Percentiles rank a stretch among this genome's conserved stretches.
Conservation (phyloP, 2,797 vertebrate genomes). For the Phylloscopus collybita region DNA sequence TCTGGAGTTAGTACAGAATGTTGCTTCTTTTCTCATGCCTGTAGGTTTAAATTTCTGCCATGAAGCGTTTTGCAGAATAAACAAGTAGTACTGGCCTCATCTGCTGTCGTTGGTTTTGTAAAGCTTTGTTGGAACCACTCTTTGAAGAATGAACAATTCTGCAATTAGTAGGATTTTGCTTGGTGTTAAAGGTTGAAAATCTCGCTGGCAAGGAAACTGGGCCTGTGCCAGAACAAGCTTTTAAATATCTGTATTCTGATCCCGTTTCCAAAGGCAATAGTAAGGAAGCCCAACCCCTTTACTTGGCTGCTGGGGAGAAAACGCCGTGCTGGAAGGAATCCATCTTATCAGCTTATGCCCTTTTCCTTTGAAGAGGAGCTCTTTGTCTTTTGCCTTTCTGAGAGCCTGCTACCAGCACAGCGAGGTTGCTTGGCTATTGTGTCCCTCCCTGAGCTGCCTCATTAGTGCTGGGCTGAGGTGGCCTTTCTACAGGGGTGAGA, state of each 20-base stretch:
- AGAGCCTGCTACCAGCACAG: background rate
- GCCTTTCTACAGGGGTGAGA: background rate
- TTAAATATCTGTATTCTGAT: slow-evolving; percentile 31
- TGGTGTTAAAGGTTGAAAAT: slow-evolving; percentile 54
- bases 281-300: slow-evolving; percentile 28
- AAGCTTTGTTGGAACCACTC: slow-evolving; percentile 15
- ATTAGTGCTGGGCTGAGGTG: background rate
- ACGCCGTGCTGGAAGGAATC: background rate
- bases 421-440: background rate
- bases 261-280: slow-evolving; percentile 25
- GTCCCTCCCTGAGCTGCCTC: background rate
- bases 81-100: background rate
- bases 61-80: slow-evolving; percentile 14
- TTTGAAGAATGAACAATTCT: slow-evolving; percentile 50
- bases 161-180: slow-evolving; percentile 52
- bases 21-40: background rate
- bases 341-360: slow-evolving; percentile 49
- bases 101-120: background rate
- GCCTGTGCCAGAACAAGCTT: slow-evolving; percentile 34
- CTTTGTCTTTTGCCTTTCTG: slow-evolving; percentile 30
- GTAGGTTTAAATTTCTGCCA: slow-evolving; percentile 20
- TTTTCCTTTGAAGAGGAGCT: slow-evolving; percentile 26
- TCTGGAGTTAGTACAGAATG: background rate
- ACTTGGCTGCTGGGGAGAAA: slow-evolving; percentile 49
- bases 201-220: slow-evolving; percentile 36